Percentiles rank a stretch among this genome's conserved stretches.
Evolutionary conservation across 2,797 vertebrate genomes (phyloP).

Genomic region (Mastacembelus armatus): DNA sequence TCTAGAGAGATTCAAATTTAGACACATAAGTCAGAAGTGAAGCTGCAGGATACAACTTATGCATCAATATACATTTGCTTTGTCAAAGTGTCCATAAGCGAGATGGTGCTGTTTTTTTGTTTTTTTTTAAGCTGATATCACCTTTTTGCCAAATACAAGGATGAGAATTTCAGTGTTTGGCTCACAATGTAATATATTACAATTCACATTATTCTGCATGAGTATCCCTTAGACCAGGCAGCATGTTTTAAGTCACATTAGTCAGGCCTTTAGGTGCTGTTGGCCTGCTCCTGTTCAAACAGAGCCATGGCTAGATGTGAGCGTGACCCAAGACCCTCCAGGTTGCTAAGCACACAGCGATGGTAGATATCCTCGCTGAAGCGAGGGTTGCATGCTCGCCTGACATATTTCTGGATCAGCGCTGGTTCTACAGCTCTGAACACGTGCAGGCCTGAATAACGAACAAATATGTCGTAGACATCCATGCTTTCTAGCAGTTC

Average conservation of each 20-base stretch:
- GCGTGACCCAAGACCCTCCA: conserved; percentile 93
- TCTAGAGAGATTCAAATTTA: conserved; percentile 35
- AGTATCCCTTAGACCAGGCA: conserved; percentile 6
- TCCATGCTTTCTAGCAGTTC: conserved; percentile 95
- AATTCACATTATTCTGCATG: conserved; percentile 27
- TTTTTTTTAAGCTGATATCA: neutral
- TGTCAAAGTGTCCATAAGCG: neutral
- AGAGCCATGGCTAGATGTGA: conserved; percentile 94
- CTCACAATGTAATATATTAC: conserved; percentile 8
- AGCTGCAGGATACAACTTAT: too few relatives aligned
- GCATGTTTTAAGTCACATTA: neutral
- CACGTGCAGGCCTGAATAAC: conserved; percentile 94
- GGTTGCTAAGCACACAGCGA: conserved; percentile 94
- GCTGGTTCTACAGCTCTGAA: conserved; percentile 96
- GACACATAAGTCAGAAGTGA: conserved; percentile 18
- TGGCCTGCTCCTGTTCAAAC: conserved; percentile 97
- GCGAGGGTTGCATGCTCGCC: conserved; percentile 90
- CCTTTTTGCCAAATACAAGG: neutral
- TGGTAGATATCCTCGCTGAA: conserved; percentile 97
- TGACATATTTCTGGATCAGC: conserved; percentile 92
- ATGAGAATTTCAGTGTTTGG: conserved; percentile 15
- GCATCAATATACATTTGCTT: too few relatives aligned
- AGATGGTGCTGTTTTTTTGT: neutral
- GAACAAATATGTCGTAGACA: conserved; percentile 95
- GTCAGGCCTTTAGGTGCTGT: conserved; percentile 89